Base-by-base conservation (phyloP, 2,888 invertebrate species). In the Stenoptilia bipunctidactyla region DNA sequence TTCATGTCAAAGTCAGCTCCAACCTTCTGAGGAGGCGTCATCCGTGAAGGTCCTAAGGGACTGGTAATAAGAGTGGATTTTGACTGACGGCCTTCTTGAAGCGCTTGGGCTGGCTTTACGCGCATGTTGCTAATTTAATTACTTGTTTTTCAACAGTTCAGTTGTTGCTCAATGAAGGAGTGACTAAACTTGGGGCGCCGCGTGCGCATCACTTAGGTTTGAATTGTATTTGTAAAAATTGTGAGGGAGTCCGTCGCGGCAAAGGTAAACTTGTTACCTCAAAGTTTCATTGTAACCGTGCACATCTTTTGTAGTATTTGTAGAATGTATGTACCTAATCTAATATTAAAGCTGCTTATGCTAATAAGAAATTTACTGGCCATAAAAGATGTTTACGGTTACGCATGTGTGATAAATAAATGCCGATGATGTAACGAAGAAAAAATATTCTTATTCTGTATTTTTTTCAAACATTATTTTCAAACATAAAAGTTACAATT, bases 61-160 rank as follows among this genome's bases (percentile, higher is more conserved):
- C 2, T n/a, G n/a, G 30, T 30, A 20, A 8, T 20, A 20, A 20
- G 20, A 5, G 20, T 20, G 20, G 20, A n/a, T 20, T 8, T 5
- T 20, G 20, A 5, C 20, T 5, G 20, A 20, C 20, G 20, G 20
- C 20, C 20, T 20, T 20, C 20, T 20, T 3, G 20, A 20, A 5
- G 20, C 20, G 20, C 20, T 73, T 75, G 75, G 71, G 72, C 64
- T 65, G 75, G 66, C 73, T 83, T 83, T 68, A 58, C 66, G 66
- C 76, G 79, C 82, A 83, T 82, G 80, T 80, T 74, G 82, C 82
- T 83, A 83, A 83, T 83, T 30, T 70, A 82, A 80, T 80, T 58
- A 83, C 83, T 83, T 83, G 79, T 83, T 82, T 83, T 83, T 83
- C 83, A 70, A 83, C 83, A 83, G 82, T 75, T 75, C 79, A 74